A percentile compares a stretch with the other conserved stretches of the same genome.
Conservation (phyloP, 23 tunicate genomes). For the Oikopleura vanhoeffeni region DNA sequence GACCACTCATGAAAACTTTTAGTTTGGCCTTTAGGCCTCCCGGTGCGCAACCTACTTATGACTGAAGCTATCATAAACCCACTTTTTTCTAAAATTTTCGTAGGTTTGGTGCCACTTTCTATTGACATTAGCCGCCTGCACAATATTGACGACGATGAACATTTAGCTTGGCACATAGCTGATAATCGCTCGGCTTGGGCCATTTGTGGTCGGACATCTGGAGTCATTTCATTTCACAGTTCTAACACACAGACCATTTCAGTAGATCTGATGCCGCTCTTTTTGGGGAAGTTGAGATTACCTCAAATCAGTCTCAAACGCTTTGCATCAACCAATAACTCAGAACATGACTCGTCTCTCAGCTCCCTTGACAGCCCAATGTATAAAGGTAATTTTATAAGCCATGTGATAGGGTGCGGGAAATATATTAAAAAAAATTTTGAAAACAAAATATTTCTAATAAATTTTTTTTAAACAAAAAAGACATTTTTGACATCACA, state of each 20-base stretch:
- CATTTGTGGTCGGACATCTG: background rate
- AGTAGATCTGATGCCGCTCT: slow-evolving; percentile 13
- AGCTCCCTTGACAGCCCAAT: background rate
- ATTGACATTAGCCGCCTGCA: background rate
- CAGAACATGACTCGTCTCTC: slow-evolving; percentile 7
- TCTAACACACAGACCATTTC: background rate
- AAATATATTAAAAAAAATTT: too few species aligned
- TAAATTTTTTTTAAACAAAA: too few species aligned
- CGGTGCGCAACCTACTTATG: too few species aligned
- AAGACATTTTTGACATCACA: too few species aligned
- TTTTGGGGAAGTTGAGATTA: background rate
- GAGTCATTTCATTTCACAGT: background rate
- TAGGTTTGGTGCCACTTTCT: background rate
- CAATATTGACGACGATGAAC: background rate
- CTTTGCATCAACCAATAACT: background rate
- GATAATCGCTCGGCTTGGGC: slow-evolving; percentile 16
- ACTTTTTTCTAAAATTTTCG: too few species aligned
- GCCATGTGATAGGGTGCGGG: too few species aligned
- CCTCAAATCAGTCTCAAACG: background rate
- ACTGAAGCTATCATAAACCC: too few species aligned
- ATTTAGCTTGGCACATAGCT: background rate
- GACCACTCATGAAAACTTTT: too few species aligned
- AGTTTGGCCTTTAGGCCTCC: too few species aligned
- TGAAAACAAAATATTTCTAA: too few species aligned
- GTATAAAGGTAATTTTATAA: background rate